phyloP scores from a whole-genome alignment of 2,797 vertebrate species.

The Smutsia temminckii region DNA sequence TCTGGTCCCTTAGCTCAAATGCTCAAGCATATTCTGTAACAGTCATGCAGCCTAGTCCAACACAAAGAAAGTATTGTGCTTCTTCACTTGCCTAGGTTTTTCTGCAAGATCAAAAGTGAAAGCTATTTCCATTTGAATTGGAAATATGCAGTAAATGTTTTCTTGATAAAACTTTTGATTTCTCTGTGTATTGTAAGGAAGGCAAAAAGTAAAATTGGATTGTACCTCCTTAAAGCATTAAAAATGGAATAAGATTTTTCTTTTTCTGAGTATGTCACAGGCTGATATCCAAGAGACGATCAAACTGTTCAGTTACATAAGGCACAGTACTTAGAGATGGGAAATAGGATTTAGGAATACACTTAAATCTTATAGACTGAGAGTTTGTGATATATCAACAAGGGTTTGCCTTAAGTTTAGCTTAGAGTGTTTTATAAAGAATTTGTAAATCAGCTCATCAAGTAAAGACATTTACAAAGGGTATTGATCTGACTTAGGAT shows the following conservation, averaged over 20 bases:
- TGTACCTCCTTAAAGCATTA: constrained; percentile 28
- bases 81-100: constrained; percentile 55
- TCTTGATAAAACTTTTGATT: constrained; percentile 63
- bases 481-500: not conserved
- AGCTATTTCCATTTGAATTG: constrained; percentile 76
- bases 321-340: not conserved
- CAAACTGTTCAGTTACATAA: constrained; percentile 23
- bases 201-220: constrained; percentile 33
- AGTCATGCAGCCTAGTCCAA: constrained; percentile 50
- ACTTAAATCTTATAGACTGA: constrained; percentile 22
- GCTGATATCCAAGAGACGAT: constrained; percentile 38
- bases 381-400: constrained; percentile 13
- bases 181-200: constrained; percentile 36
- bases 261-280: not conserved
- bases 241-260: not conserved
- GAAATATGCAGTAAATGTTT: constrained; percentile 67
- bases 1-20: constrained; percentile 76
- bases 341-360: constrained; percentile 47
- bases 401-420: not conserved
- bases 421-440: constrained; percentile 26
- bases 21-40: constrained; percentile 64
- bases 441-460: not conserved
- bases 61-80: constrained; percentile 74
- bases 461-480: not conserved
- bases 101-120: constrained; percentile 78